Evolutionary conservation across 2,797 vertebrate genomes (phyloP).

Genomic region (Falco rusticolus): DNA sequence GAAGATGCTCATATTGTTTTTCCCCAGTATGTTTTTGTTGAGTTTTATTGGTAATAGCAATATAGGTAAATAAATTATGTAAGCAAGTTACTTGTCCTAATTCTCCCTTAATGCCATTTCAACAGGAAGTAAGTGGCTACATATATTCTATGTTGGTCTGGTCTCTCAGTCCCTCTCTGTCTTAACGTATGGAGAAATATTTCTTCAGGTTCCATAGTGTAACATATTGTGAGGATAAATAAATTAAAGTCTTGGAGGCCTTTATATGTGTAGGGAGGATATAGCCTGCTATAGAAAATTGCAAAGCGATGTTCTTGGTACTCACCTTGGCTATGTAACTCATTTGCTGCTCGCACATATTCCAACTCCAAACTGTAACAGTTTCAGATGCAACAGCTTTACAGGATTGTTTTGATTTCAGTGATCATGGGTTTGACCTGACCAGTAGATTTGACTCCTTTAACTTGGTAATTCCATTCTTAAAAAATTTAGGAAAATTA

Average conservation of each 20-base stretch:
- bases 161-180: background rate
- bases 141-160: background rate
- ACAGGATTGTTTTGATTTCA: background rate
- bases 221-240: background rate
- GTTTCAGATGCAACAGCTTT: background rate
- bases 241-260: background rate
- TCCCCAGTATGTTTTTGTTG: background rate
- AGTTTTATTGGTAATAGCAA: background rate
- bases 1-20: background rate
- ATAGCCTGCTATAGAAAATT: background rate
- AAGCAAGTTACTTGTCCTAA: background rate
- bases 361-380: background rate
- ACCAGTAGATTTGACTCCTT: background rate
- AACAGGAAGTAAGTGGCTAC: background rate
- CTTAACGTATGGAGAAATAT: conserved; percentile 6
- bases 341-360: background rate
- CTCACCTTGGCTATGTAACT: background rate
- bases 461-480: background rate
- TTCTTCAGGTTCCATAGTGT: background rate
- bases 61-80: conserved; percentile 17
- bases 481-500: background rate
- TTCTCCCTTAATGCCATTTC: background rate
- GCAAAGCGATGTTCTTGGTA: background rate
- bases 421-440: background rate
- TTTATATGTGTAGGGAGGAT: background rate